A percentile compares a stretch with the other conserved stretches of the same genome.
phyloP scores from a whole-genome alignment of 2,113 vertebrate genomes.

The Tachysurus fulvidraco region DNA sequence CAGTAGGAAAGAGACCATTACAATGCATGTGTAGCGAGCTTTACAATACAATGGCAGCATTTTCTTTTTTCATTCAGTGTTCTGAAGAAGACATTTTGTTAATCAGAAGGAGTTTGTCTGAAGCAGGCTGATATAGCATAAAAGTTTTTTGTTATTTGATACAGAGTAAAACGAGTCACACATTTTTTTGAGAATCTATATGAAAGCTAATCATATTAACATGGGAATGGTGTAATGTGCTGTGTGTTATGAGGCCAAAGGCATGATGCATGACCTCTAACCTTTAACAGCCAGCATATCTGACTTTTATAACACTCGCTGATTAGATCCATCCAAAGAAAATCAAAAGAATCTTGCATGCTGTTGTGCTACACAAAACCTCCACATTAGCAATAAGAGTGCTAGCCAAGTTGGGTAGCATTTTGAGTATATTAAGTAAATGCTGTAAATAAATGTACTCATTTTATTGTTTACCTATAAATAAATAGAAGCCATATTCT shows the following conservation, averaged over 20 bases:
- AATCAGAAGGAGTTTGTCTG: background rate
- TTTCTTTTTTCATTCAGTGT: background rate
- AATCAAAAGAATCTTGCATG: slow-evolving; percentile 38
- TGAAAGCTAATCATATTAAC: slow-evolving; percentile 1
- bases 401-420: no score
- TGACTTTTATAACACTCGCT: slow-evolving; percentile 4
- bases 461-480: slow-evolving; percentile 26
- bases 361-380: background rate
- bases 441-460: slow-evolving; percentile 6
- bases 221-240: slow-evolving; percentile 55
- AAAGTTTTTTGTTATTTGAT: background rate
- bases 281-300: slow-evolving; percentile 35
- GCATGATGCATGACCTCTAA: slow-evolving; percentile 58
- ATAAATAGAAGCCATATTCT: slow-evolving; percentile 15
- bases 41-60: background rate
- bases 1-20: slow-evolving; percentile 1
- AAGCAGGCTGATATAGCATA: background rate
- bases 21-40: background rate
- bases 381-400: background rate
- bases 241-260: slow-evolving; percentile 39
- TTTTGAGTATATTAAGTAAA: background rate
- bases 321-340: background rate
- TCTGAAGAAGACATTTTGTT: background rate
- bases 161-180: background rate
- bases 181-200: background rate